Conservation (phyloP, 2,888 invertebrate species). For the Amphipyra berbera region DNA sequence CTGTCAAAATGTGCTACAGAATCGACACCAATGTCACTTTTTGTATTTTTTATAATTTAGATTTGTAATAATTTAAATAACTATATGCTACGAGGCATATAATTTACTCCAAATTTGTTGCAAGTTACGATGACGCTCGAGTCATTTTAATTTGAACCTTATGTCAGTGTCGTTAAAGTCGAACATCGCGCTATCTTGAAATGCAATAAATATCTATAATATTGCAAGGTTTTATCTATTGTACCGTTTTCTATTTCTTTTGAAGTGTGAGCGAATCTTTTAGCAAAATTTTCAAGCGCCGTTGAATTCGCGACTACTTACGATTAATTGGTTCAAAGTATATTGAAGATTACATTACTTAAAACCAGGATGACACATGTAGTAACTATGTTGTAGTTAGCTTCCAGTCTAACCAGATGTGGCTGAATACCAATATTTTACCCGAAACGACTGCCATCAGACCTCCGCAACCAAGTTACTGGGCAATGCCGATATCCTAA, state of each 20-base stretch:
- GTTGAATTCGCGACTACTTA: too few relatives aligned
- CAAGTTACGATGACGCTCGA: not conserved
- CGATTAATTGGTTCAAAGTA: too few relatives aligned
- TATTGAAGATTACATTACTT: too few relatives aligned
- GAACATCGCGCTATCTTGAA: not conserved
- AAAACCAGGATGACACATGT: too few relatives aligned
- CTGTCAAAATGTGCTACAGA: too few relatives aligned
- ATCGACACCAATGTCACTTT: not conserved
- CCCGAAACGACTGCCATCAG: too few relatives aligned
- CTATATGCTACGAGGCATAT: not conserved
- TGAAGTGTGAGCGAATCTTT: not conserved
- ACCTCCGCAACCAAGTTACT: too few relatives aligned
- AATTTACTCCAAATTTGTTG: not conserved
- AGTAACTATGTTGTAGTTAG: too few relatives aligned
- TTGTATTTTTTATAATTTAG: not conserved
- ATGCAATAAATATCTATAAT: not conserved
- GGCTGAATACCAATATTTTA: too few relatives aligned
- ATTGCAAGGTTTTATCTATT: not conserved
- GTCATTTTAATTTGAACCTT: not conserved
- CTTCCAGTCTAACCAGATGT: too few relatives aligned
- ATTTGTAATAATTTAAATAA: not conserved
- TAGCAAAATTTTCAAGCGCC: not conserved
- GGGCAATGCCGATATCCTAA: too few relatives aligned
- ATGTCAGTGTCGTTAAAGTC: fast-evolving
- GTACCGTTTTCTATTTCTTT: not conserved